A percentile compares a stretch with the other conserved stretches of the same genome.
phyloP scores from a whole-genome alignment of 2,888 invertebrate genomes.

The Sympetrum striolatum region DNA sequence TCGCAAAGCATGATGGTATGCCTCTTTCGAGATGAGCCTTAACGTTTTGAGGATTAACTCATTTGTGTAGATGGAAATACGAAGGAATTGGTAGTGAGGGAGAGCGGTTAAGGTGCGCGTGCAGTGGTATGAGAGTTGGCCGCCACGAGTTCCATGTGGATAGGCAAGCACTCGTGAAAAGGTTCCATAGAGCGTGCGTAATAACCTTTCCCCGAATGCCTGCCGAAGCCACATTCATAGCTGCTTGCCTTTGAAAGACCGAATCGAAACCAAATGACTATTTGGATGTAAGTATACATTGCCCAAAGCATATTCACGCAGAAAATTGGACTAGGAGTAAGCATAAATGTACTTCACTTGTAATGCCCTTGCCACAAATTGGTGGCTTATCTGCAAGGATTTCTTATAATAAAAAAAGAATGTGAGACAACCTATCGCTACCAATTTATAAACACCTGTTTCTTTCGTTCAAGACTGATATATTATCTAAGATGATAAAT shows the following conservation, averaged over 20 bases:
- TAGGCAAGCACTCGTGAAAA: neutral
- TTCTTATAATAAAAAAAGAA: too few relatives aligned
- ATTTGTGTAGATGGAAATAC: neutral
- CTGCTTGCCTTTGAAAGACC: neutral
- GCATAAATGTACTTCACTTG: too few relatives aligned
- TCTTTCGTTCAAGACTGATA: neutral
- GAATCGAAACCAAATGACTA: neutral
- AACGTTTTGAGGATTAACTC: neutral
- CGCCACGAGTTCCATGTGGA: neutral
- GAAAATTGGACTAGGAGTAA: neutral
- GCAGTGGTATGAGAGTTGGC: neutral
- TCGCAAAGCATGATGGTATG: neutral
- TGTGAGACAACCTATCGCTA: neutral
- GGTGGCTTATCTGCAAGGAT: too few relatives aligned
- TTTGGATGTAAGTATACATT: neutral
- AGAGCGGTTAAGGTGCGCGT: neutral
- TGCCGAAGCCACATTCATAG: neutral
- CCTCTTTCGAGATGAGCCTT: neutral
- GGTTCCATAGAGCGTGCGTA: neutral
- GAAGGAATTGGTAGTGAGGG: neutral
- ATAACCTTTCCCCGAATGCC: neutral
- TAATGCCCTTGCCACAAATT: too few relatives aligned
- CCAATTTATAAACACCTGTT: neutral
- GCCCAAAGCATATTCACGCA: neutral
- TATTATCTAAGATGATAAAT: neutral